Percentiles rank a stretch among this genome's conserved stretches.
Conservation (phyloP, 2,888 invertebrate species). For the Caenorhabditis panamensis region DNA sequence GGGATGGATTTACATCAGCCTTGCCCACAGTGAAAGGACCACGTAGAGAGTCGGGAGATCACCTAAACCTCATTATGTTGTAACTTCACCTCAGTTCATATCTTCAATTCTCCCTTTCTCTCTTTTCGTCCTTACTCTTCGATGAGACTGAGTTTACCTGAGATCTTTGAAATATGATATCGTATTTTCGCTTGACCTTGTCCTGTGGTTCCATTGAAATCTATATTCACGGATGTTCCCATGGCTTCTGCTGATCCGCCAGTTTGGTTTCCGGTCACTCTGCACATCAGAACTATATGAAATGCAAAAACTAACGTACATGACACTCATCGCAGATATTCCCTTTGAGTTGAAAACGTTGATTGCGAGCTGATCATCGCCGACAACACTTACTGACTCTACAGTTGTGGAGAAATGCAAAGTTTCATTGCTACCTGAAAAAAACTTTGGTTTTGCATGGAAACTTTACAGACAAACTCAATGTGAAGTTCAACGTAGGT, state of each 20-base stretch:
- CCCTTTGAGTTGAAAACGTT: constrained; percentile 43
- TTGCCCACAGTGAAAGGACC: no score
- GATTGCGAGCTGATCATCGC: constrained; percentile 43
- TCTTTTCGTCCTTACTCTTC: background rate
- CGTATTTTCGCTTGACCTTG: constrained; percentile 47
- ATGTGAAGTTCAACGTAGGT: constrained; percentile 36
- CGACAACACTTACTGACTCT: constrained; percentile 46
- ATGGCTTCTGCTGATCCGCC: constrained; percentile 51
- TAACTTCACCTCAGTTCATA: constrained; percentile 8
- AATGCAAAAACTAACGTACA: constrained; percentile 11
- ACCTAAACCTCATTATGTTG: no score
- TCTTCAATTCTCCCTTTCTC: constrained; percentile 8
- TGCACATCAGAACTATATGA: background rate
- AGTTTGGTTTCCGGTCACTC: constrained; percentile 58
- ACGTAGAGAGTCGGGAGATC: no score
- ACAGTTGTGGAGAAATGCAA: constrained; percentile 48
- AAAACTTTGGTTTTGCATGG: background rate
- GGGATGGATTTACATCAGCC: no score
- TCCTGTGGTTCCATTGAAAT: constrained; percentile 27
- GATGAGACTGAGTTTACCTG: constrained; percentile 29
- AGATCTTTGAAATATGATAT: constrained; percentile 51
- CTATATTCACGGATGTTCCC: constrained; percentile 44
- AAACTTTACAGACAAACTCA: constrained; percentile 13
- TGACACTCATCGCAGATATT: constrained; percentile 49
- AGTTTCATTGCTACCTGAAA: constrained; percentile 44